These are phyloP conservation scores for Notoglanidium macrostoma DNA, from an alignment of 2,797 vertebrate genomes.

Conservation along the genomic window DNA sequence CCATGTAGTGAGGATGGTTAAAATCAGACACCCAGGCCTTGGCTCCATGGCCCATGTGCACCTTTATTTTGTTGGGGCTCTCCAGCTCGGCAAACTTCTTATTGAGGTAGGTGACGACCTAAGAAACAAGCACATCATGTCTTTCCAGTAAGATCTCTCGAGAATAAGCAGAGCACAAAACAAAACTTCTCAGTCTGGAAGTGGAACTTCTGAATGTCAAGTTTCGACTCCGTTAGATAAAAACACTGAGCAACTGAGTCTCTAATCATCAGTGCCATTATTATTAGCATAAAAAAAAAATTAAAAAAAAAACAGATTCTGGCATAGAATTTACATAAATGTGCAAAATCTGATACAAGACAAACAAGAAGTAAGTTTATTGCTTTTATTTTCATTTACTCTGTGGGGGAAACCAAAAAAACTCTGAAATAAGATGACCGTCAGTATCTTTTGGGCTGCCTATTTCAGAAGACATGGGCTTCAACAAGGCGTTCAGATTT, in stretches of 20 bases:
- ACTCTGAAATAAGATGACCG: too few relatives aligned
- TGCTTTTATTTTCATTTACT: background rate
- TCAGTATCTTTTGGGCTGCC: too few relatives aligned
- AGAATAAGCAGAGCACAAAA: background rate
- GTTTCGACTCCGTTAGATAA: background rate
- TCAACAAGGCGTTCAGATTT: too few relatives aligned
- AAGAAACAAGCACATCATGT: background rate
- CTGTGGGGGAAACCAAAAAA: background rate
- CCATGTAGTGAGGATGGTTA: slow-evolving; percentile 95
- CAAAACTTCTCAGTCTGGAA: background rate
- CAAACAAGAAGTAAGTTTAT: background rate
- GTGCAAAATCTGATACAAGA: background rate
- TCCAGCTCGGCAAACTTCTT: slow-evolving; percentile 83
- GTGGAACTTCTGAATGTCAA: background rate
- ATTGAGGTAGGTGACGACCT: slow-evolving; percentile 85
- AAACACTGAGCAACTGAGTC: background rate
- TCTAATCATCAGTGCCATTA: background rate
- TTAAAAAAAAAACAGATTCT: background rate
- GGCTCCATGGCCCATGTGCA: slow-evolving; percentile 85
- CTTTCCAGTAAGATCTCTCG: background rate
- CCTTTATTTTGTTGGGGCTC: slow-evolving; percentile 90
- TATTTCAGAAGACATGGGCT: too few relatives aligned
- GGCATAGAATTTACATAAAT: background rate
- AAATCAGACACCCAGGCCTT: slow-evolving; percentile 98
- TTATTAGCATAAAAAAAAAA: background rate